phyloP scores from a whole-genome alignment of 2,888 invertebrate species.

The Panorpa germanica region DNA sequence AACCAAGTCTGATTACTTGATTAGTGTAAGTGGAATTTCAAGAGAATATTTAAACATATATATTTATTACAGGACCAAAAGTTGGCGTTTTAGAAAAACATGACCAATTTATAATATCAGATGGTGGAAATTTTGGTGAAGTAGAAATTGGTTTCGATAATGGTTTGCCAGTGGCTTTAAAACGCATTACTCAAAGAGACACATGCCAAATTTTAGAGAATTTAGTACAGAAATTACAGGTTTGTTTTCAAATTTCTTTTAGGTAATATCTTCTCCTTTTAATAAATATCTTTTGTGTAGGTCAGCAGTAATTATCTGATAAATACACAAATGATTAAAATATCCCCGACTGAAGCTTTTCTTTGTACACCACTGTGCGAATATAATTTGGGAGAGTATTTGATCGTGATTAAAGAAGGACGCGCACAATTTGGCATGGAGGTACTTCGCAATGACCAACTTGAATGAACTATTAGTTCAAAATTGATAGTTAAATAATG shows the following conservation, averaged over 20 bases:
- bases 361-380: conserved; percentile 22
- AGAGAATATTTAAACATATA: no score
- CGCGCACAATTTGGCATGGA: conserved; percentile 3
- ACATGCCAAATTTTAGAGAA: conserved; percentile 11
- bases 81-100: no score
- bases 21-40: no score
- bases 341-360: conserved; percentile 13
- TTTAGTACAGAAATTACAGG: conserved; percentile 14
- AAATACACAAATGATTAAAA: conserved; percentile 11
- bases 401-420: conserved; percentile 14
- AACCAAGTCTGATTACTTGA: no score
- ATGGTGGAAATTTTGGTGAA: conserved; percentile 21
- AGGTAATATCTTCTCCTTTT: conserved; percentile 1
- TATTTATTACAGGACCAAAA: no score
- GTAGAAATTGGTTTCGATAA: conserved; percentile 21
- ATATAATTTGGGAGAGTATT: conserved; percentile 22
- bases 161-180: conserved; percentile 18
- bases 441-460: conserved; percentile 9
- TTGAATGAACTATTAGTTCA: conserved; percentile 15
- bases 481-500: conserved; percentile 12
- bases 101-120: conserved; percentile 9
- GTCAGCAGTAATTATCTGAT: no score
- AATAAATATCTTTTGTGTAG: background rate
- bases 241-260: conserved; percentile 6
- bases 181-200: conserved; percentile 11